Conservation (phyloP, 2,888 invertebrate species). For the Erebia palarica region DNA sequence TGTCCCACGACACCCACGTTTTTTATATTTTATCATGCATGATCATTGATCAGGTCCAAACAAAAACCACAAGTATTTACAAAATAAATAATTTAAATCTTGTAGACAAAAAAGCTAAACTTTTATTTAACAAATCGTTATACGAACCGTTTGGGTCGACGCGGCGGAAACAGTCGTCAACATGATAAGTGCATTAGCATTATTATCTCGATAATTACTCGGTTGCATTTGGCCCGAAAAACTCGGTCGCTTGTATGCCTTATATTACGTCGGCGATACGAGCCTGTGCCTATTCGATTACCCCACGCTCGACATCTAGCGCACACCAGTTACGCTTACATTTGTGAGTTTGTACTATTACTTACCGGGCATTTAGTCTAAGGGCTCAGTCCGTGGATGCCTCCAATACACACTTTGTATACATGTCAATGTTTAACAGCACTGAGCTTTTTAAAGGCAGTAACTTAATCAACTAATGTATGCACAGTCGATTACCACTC, state of each 20-base stretch:
- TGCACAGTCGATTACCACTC: conserved; percentile 59
- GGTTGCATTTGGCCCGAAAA: conserved; percentile 79
- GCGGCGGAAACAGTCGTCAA: conserved; percentile 77
- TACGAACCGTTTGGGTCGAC: conserved; percentile 47
- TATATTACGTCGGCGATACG: conserved; percentile 58
- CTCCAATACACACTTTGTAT: conserved; percentile 62
- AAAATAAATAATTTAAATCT: conserved; percentile 20
- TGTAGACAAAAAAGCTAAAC: conserved; percentile 24
- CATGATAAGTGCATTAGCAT: conserved; percentile 82
- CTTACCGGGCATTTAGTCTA: conserved; percentile 65
- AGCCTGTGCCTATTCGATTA: neutral
- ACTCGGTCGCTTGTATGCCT: conserved; percentile 52
- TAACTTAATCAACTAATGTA: conserved; percentile 66
- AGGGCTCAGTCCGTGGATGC: conserved; percentile 45
- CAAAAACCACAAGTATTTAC: neutral
- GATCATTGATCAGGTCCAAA: neutral
- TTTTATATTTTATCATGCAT: neutral
- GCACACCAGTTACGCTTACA: neutral
- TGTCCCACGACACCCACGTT: no score
- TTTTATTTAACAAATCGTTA: conserved; percentile 53
- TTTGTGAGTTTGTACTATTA: conserved; percentile 62
- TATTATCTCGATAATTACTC: conserved; percentile 82
- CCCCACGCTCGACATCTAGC: neutral
- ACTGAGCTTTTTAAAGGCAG: conserved; percentile 64
- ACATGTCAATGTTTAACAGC: conserved; percentile 55